Percentiles rank a stretch among this genome's conserved stretches.
These are phyloP conservation scores for Plecotus auritus DNA, from an alignment of 2,113 vertebrate species.

Conservation along the genomic window DNA sequence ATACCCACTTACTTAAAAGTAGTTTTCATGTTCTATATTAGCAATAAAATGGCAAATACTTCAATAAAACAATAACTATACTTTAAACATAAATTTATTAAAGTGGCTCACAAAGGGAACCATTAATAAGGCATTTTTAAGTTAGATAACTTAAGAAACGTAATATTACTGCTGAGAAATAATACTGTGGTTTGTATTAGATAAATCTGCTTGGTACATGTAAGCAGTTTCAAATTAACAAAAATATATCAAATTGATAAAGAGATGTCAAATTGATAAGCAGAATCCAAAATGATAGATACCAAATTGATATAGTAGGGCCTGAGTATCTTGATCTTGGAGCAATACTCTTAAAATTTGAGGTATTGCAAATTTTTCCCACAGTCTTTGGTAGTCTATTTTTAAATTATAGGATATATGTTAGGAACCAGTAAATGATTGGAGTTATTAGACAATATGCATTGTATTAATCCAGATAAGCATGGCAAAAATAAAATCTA, in stretches of 20 bases:
- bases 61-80: slow-evolving; percentile 22
- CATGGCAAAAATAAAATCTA: neutral
- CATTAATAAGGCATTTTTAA: neutral
- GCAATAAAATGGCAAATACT: slow-evolving; percentile 45
- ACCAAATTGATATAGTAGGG: neutral
- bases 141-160: slow-evolving; percentile 23
- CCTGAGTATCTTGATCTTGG: no score
- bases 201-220: neutral
- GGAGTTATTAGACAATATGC: neutral
- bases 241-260: neutral
- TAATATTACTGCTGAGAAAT: neutral
- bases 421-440: neutral
- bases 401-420: slow-evolving; percentile 23
- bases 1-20: slow-evolving; percentile 14
- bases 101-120: neutral
- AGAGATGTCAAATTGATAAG: neutral
- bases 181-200: neutral
- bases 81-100: slow-evolving; percentile 1
- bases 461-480: neutral
- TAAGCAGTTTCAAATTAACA: neutral
- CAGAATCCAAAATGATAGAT: neutral
- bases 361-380: neutral
- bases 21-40: slow-evolving; percentile 53
- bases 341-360: no score
- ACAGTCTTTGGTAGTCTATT: neutral